These are phyloP conservation scores for Merodon equestris DNA, from an alignment of 2,888 invertebrate genomes.

Conservation along the genomic window DNA sequence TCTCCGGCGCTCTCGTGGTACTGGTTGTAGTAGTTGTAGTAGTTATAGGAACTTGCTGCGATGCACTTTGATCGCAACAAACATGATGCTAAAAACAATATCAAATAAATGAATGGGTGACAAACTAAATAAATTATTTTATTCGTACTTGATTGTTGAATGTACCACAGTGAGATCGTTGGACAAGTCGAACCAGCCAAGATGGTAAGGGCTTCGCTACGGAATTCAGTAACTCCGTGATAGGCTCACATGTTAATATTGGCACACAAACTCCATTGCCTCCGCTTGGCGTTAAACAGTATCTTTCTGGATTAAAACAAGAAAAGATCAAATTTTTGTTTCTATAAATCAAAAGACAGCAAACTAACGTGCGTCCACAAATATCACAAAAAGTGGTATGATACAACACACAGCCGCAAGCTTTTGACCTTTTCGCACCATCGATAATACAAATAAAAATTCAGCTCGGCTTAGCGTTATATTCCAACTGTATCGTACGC, in stretches of 20 bases:
- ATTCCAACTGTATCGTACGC: too few relatives aligned
- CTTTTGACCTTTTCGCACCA: too few relatives aligned
- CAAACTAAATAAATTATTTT: neutral
- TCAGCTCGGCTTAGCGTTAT: too few relatives aligned
- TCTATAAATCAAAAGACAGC: too few relatives aligned
- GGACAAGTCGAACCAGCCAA: constrained; percentile 28
- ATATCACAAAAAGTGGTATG: too few relatives aligned
- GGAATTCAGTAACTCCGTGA: constrained; percentile 28
- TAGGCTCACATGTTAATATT: constrained; percentile 41
- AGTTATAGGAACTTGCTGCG: neutral
- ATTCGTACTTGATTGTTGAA: constrained; percentile 38
- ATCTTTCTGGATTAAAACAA: constrained; percentile 18
- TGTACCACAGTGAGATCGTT: constrained; percentile 48
- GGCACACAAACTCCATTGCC: constrained; percentile 53
- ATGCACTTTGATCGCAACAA: constrained; percentile 41
- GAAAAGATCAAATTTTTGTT: neutral
- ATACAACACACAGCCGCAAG: too few relatives aligned
- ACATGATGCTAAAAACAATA: constrained; percentile 35
- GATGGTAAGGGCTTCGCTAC: constrained; percentile 36
- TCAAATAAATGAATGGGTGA: neutral
- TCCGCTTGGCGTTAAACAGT: constrained; percentile 40
- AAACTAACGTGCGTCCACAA: too few relatives aligned
- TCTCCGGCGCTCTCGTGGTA: neutral
- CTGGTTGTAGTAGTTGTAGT: neutral
- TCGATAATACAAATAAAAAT: too few relatives aligned